Percentiles rank a stretch among this genome's conserved stretches.
These are phyloP conservation scores for Dasysyrphus albostriatus DNA, from an alignment of 2,888 invertebrate species.

Conservation along the genomic window DNA sequence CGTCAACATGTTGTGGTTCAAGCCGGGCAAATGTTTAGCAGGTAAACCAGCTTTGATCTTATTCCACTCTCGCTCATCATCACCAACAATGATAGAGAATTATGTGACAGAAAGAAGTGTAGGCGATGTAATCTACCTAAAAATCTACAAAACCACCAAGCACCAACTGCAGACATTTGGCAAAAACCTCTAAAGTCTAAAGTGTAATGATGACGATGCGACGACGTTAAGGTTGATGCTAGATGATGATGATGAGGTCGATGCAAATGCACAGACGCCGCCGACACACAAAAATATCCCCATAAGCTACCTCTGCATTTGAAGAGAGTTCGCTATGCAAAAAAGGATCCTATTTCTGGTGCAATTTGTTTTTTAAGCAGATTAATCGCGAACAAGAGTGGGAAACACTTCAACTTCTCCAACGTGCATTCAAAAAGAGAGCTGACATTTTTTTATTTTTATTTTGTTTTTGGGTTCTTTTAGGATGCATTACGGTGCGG, in stretches of 20 bases:
- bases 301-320: not conserved
- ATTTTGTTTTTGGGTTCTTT: conserved; percentile 8
- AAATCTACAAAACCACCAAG: not conserved
- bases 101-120: conserved; percentile 9
- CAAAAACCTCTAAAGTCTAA: conserved; percentile 23
- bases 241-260: conserved; percentile 29
- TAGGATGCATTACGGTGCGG: not conserved
- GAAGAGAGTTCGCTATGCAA: not conserved
- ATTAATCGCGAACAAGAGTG: conserved; percentile 10
- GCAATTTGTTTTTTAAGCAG: conserved; percentile 25
- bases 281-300: not conserved
- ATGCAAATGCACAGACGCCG: conserved; percentile 6
- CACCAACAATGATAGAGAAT: not conserved
- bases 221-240: conserved; percentile 29
- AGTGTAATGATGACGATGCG: conserved; percentile 2
- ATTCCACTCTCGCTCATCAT: not conserved
- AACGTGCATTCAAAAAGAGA: not conserved
- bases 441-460: not conserved
- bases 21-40: not conserved
- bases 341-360: conserved; percentile 24
- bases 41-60: conserved; percentile 55
- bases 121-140: conserved; percentile 21
- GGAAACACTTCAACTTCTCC: not conserved
- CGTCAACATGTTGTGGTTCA: conserved; percentile 9
- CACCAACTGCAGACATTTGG: conserved; percentile 48